These are phyloP conservation scores for Hirtodrosophila trivittata DNA, from an alignment of 2,888 invertebrate species.

Conservation along the genomic window DNA sequence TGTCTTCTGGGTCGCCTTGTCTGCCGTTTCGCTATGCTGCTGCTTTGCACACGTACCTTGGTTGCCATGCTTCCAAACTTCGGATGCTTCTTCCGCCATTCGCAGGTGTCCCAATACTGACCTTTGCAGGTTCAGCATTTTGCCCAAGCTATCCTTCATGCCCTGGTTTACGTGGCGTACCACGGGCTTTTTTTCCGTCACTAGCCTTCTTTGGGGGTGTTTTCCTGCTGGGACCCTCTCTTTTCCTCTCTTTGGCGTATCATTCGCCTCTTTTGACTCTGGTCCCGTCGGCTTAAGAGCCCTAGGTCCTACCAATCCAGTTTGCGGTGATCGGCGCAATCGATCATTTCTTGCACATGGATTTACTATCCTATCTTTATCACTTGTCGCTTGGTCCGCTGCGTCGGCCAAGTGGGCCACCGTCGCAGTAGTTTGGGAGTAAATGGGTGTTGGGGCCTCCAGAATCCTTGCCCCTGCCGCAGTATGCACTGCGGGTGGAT, in stretches of 20 bases:
- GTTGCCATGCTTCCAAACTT: not conserved
- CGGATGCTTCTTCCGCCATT: not conserved
- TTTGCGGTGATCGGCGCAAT: not conserved
- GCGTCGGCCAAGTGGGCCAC: constrained; percentile 5
- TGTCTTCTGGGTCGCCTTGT: not conserved
- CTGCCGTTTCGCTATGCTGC: not conserved
- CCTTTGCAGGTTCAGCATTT: not conserved
- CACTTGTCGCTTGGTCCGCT: not conserved
- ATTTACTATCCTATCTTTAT: too few relatives aligned
- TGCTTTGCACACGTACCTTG: not conserved
- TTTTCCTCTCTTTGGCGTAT: too few relatives aligned
- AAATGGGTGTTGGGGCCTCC: constrained; percentile 21
- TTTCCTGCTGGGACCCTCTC: not conserved
- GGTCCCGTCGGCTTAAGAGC: too few relatives aligned
- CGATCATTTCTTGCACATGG: too few relatives aligned
- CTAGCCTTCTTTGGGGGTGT: constrained; percentile 1
- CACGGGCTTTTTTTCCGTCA: too few relatives aligned
- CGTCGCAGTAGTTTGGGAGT: constrained; percentile 4
- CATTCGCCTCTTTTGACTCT: too few relatives aligned
- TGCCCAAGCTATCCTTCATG: not conserved
- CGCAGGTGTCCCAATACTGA: not conserved
- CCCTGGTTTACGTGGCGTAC: not conserved
- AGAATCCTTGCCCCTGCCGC: constrained; percentile 9
- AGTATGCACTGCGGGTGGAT: constrained; percentile 5
- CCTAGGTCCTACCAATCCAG: not conserved